Conservation (phyloP, 2,797 vertebrate species). For the Acridotheres tristis region DNA sequence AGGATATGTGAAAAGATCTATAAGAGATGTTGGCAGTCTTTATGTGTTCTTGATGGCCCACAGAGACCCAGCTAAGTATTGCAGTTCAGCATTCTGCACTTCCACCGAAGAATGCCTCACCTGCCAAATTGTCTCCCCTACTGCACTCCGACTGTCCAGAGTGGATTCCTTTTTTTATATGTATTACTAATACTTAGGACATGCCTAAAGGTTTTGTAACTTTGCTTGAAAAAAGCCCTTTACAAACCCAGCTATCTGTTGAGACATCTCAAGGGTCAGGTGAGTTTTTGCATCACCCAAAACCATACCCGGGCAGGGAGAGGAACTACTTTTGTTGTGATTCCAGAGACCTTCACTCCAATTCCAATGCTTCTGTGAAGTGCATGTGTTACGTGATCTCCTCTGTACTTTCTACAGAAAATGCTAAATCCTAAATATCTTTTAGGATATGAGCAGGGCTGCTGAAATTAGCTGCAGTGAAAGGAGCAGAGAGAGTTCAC, state of each 20-base stretch:
- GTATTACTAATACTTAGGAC: background rate
- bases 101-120: background rate
- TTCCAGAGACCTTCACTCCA: background rate
- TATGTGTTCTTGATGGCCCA: constrained; percentile 42
- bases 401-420: background rate
- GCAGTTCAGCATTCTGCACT: background rate
- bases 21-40: constrained; percentile 53
- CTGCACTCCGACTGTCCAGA: background rate
- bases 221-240: background rate
- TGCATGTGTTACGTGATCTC: background rate
- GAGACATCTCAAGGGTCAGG: background rate
- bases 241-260: background rate
- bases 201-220: background rate
- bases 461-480: background rate
- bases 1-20: constrained; percentile 44
- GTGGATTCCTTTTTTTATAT: background rate
- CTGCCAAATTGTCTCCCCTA: background rate
- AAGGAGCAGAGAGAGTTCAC: background rate
- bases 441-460: background rate
- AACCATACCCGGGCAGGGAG: background rate
- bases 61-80: constrained; percentile 18
- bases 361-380: background rate
- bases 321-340: background rate
- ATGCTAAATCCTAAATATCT: background rate
- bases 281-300: background rate